Conservation (phyloP, 2,888 invertebrate species). For the Abrostola tripartita region DNA sequence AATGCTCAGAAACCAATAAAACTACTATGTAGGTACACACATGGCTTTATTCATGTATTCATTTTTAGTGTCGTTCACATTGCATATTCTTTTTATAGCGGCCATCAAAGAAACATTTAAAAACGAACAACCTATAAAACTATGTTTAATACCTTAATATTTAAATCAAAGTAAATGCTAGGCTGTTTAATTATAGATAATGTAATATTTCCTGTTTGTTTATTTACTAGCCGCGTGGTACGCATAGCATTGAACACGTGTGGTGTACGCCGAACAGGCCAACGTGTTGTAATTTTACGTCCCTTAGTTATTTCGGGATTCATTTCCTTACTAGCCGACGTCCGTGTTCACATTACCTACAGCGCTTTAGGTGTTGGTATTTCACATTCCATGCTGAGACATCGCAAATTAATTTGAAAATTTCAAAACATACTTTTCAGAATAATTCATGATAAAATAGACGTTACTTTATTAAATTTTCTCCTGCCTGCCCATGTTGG, state of each 20-base stretch:
- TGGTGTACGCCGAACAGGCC: conserved; percentile 65
- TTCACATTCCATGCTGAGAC: conserved; percentile 47
- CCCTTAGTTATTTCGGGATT: conserved; percentile 70
- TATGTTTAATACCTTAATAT: conserved; percentile 30
- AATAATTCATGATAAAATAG: conserved; percentile 80
- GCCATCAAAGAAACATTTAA: conserved; percentile 41
- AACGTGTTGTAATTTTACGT: conserved; percentile 70
- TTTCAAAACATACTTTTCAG: conserved; percentile 63
- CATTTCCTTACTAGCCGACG: conserved; percentile 66
- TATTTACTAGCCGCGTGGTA: conserved; percentile 54
- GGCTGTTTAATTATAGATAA: conserved; percentile 38
- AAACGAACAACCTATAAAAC: conserved; percentile 30
- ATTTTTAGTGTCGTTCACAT: conserved; percentile 26
- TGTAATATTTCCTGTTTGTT: conserved; percentile 48
- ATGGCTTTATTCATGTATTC: conserved; percentile 24
- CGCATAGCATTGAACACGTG: conserved; percentile 67
- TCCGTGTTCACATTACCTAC: conserved; percentile 43
- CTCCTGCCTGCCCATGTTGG: conserved; percentile 72
- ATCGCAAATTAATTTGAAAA: conserved; percentile 65
- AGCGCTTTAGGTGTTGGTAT: conserved; percentile 30
- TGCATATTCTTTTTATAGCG: conserved; percentile 31
- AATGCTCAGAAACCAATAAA: conserved; percentile 44
- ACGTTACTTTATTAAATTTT: conserved; percentile 84
- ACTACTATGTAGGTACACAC: conserved; percentile 22
- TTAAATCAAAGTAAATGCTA: conserved; percentile 35